These are phyloP conservation scores for Philopotamus ludificatus DNA, from an alignment of 1,140 invertebrate species.

Conservation along the genomic window DNA sequence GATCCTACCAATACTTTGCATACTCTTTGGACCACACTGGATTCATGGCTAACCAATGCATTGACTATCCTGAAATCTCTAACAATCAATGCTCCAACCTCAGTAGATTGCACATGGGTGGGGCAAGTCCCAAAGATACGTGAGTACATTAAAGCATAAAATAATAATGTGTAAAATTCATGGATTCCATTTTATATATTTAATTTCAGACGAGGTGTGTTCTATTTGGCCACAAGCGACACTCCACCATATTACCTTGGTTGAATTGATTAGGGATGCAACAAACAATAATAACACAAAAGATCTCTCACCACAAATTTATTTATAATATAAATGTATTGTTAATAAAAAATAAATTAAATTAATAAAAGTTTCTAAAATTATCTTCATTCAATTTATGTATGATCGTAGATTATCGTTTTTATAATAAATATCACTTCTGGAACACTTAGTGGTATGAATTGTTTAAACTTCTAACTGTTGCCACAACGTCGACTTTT, in stretches of 20 bases:
- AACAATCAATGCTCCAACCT: slow-evolving; percentile 43
- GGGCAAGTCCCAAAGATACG: slow-evolving; percentile 22
- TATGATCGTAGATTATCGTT: too few relatives aligned
- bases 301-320: too few relatives aligned
- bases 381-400: too few relatives aligned
- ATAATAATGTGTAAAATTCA: not conserved
- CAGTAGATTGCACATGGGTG: slow-evolving; percentile 46
- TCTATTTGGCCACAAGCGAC: not conserved
- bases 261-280: too few relatives aligned
- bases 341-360: too few relatives aligned
- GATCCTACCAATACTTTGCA: slow-evolving; percentile 57
- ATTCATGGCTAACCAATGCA: slow-evolving; percentile 50
- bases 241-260: slow-evolving; percentile 11
- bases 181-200: not conserved
- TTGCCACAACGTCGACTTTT: too few relatives aligned
- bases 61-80: slow-evolving; percentile 42
- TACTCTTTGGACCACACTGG: slow-evolving; percentile 54
- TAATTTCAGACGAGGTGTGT: slow-evolving; percentile 2
- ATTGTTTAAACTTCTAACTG: too few relatives aligned
- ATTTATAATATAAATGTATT: too few relatives aligned
- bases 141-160: slow-evolving; percentile 25
- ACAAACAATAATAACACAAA: too few relatives aligned
- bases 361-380: too few relatives aligned
- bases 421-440: too few relatives aligned
- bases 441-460: too few relatives aligned